Base-by-base conservation (phyloP, 92 coral and sea anemone genomes). In the Siderastrea siderea region DNA sequence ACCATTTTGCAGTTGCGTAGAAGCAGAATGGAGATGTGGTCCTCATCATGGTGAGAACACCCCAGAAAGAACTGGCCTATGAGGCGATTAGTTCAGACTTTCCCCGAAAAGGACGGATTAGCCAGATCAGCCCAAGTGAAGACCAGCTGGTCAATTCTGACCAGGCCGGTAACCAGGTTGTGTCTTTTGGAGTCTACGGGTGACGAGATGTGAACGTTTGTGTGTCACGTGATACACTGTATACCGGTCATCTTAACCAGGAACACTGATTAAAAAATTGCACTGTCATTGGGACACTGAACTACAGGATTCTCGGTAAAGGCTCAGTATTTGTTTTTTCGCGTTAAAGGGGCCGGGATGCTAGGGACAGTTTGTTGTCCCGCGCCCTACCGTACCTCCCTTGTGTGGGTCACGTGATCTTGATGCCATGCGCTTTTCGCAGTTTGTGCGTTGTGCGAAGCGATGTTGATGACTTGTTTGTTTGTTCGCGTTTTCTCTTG, bases 61-160 rank as follows among this genome's bases (percentile, higher is more conserved):
- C 74, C 38, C 38, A 0, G 38, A 26, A 78, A 78, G 67, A 52
- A 58, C 55, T 78, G 83, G 83, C 83, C 72, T 16, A 38, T 78
- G 69, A 71, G 68, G 9, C n/a, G 83, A 58, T 26, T 78, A 43
- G 11, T 58, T 44, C 68, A 58, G 66, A 47, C 69, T 48, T 61
- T 55, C 83, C 83, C 71, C n/a, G 83, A 64, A 44, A 78, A 47
- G 83, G 71, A 78, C 38, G 72, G 55, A 59, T 38, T 44, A 44
- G 73, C 44, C 65, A 78, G 83, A 61, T 10, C 68, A 17, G 83
- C 52, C 68, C 54, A 26, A 78, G 68, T 78, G 48, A 60, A 60
- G 69, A 78, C 83, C 50, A 57, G 69, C 16, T 78, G 69, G 48
- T 45, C 83, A 17, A 67, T 26, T 26, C 52, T 78, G 69, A 48